Evolutionary conservation across 2,113 vertebrate species (phyloP), one percentile per base, ranked within the genome.

Genomic region (Ptilonorhynchus violaceus): DNA sequence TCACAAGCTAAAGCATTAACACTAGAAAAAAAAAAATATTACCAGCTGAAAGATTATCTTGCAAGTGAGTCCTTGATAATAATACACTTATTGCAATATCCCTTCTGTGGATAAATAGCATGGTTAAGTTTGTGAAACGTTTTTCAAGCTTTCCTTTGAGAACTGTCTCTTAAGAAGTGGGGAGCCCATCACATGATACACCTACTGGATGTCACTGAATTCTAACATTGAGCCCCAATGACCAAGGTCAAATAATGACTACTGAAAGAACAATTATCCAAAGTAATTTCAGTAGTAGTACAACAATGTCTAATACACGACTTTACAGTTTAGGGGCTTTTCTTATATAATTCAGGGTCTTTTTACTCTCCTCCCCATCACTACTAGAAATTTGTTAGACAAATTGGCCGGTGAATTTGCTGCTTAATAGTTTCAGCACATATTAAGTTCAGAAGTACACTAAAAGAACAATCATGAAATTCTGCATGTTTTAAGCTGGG

Each of bases 1-100:
- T 99, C 99, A 96, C 98, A 98, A 46, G 99, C 99, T 97, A 99
- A 98, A 6, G 98, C 98, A 96, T 98, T 99, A 83, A 99, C 98
- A 76, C 99, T 99, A 94, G 39, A 42, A 84, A 64, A 56, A 64
- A 56, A 77, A 92, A 81, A 20, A 55, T 10, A 15, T 81, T 60
- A 91, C 66, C 47, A 92, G 41, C 49, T 82, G 27, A 64, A 94
- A 72, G 17, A 89, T 25, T 63, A 69, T 21, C 30, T 79, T 42
- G 17, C 28, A 81, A 91, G 11, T 7, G 13, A 58, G 35, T n/a
- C 47, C 28, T 81, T 77, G 23, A n/a, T 22, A 74, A 42, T 46
- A 92, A 70, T 6, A 39, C 11, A 50, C 13, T 74, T 55, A 62
- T 0, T 24, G 15, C 25, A 83, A 0, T 27, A 80, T n/a, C 60